A percentile compares a stretch with the other conserved stretches of the same genome.
These are phyloP conservation scores for Nycticryphes semicollaris DNA, from an alignment of 2,113 vertebrate genomes.

Conservation along the genomic window DNA sequence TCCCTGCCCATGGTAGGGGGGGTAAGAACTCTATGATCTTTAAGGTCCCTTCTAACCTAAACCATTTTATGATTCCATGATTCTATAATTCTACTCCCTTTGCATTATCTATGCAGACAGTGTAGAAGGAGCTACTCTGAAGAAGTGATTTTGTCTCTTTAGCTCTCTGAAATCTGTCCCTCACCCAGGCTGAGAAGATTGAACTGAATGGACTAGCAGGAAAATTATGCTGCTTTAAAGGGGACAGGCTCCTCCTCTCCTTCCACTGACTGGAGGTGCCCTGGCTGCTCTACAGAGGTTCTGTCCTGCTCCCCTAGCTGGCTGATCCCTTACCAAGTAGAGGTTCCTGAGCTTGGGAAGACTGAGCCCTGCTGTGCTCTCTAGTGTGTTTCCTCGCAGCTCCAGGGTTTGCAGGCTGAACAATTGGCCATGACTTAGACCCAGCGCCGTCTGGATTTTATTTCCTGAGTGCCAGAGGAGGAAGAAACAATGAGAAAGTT, in stretches of 20 bases:
- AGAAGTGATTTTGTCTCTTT: not conserved
- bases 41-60: not conserved
- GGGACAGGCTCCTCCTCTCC: not conserved
- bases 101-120: not conserved
- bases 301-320: not conserved
- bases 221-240: not conserved
- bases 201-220: accelerated
- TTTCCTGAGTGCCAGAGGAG: constrained; percentile 78
- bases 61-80: not conserved
- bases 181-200: not conserved
- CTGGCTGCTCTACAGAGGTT: not conserved
- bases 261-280: not conserved
- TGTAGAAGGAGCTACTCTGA: not conserved
- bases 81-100: not conserved
- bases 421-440: constrained; percentile 75
- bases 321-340: constrained; percentile 82
- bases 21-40: not conserved
- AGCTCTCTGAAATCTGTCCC: not conserved
- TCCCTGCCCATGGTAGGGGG: not conserved
- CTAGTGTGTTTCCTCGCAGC: constrained; percentile 84
- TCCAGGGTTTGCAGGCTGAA: constrained; percentile 84
- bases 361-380: constrained; percentile 81
- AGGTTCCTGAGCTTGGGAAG: constrained; percentile 85
- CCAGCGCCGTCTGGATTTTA: constrained; percentile 70
- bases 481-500: not conserved